Evolutionary conservation across 2,797 vertebrate genomes (phyloP), one percentile per base, ranked within the genome.

Genomic region (Leptoclinus maculatus): DNA sequence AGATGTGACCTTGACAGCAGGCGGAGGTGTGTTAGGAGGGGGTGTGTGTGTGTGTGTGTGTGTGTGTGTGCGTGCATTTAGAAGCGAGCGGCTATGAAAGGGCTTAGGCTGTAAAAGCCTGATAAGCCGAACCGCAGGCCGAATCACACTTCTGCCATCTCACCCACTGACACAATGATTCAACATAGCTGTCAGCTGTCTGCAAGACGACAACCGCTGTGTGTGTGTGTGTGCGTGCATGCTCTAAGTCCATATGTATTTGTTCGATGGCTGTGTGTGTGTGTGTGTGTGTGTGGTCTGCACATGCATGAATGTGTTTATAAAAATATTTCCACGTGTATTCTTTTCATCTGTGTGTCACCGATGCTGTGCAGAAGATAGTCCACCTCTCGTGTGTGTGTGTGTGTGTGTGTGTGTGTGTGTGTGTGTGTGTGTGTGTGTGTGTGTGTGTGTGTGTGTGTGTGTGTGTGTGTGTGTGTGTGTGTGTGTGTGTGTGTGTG

Each of bases 101-200:
- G 80, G 57, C 71, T 71, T 23, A 27, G 53, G 72, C 90, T 91
- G 86, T 74, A 69, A 70, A 77, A 80, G 80, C 60, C 69, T 80
- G 89, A 92, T 91, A 92, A 92, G 89, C 83, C 21, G 14, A 89
- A 79, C 71, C 81, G n/a, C 80, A 72, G 77, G 66, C 57, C 65
- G 75, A 79, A 84, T 90, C 80, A 68, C 74, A 67, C 71, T 67
- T 34, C 71, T 83, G 80, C 79, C 73, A 84, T 88, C 87, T 78
- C 79, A 79, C 88, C 85, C 84, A 74, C 81, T 85, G 91, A 88
- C 84, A 89, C 66, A 77, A 86, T 66, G 83, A 88, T 88, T 89
- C 66, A 87, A 71, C 71, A 69, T 27, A 84, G 81, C 87, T 78
- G 87, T 85, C 90, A 82, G 14, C 83, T 41, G 79, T 80, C 79